A percentile compares a stretch with the other conserved stretches of the same genome.
These are phyloP conservation scores for Platycnemis pennipes DNA, from an alignment of 2,888 invertebrate species.

Conservation along the genomic window DNA sequence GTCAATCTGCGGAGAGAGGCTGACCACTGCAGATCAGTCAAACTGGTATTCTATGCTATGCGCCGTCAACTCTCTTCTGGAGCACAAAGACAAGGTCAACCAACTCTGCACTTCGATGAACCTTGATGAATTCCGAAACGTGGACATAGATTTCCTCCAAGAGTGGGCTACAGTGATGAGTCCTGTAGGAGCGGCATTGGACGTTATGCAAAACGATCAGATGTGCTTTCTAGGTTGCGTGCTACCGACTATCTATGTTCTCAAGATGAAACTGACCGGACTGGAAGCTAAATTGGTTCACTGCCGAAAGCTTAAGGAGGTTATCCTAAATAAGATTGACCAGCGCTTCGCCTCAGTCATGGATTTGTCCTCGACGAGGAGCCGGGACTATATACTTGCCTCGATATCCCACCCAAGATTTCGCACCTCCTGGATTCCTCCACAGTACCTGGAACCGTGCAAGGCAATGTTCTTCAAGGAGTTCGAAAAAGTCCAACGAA, in stretches of 20 bases:
- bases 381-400: not conserved
- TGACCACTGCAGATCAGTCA: not conserved
- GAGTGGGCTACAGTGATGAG: not conserved
- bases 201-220: not conserved
- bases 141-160: not conserved
- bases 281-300: not conserved
- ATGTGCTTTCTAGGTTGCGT: conserved; percentile 13
- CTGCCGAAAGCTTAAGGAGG: not conserved
- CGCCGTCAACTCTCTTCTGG: not conserved
- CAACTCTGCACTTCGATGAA: not conserved
- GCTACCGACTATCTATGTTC: not conserved
- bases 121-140: not conserved
- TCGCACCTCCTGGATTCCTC: not conserved
- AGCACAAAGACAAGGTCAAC: not conserved
- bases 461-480: not conserved
- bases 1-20: not conserved
- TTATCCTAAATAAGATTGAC: not conserved
- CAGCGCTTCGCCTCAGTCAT: not conserved
- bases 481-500: not conserved
- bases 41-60: not conserved
- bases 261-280: not conserved
- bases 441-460: not conserved
- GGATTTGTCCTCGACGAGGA: not conserved
- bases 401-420: not conserved
- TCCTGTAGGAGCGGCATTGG: not conserved